These are phyloP conservation scores for Tetranychus piercei DNA, from an alignment of 2,888 invertebrate genomes.

Conservation along the genomic window DNA sequence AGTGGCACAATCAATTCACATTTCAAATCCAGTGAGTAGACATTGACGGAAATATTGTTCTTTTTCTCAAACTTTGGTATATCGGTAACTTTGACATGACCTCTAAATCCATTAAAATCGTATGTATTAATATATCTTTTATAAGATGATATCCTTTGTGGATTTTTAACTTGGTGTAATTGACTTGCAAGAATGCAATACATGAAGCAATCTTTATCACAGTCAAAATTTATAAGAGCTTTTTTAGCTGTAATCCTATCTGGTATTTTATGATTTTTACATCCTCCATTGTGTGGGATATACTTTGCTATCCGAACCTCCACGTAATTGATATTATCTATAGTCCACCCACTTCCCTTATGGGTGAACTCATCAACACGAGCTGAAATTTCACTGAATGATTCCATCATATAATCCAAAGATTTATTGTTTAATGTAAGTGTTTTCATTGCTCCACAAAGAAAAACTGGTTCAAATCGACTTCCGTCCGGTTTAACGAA, in stretches of 20 bases:
- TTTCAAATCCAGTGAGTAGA: background rate
- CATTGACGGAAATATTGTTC: background rate
- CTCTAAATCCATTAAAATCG: background rate
- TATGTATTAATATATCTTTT: background rate
- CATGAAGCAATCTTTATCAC: background rate
- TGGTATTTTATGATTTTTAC: background rate
- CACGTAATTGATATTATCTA: too few species aligned
- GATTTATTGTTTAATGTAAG: too few species aligned
- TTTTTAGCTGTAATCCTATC: background rate
- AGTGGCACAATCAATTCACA: background rate
- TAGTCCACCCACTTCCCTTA: too few species aligned
- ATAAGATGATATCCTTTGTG: background rate
- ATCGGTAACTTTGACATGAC: background rate
- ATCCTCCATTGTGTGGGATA: background rate
- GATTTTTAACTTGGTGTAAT: background rate
- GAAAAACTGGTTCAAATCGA: too few species aligned
- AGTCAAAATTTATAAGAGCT: background rate
- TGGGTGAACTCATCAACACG: too few species aligned
- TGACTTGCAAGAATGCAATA: background rate
- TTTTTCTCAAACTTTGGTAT: background rate
- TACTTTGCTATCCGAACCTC: too few species aligned
- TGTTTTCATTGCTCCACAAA: too few species aligned
- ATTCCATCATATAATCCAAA: too few species aligned
- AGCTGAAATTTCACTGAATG: too few species aligned
- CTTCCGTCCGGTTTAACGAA: too few species aligned